These are phyloP conservation scores for Amphimedon queenslandica DNA, from an alignment of 37 sponge, comb jelly and placozoan genomes.

Conservation along the genomic window DNA sequence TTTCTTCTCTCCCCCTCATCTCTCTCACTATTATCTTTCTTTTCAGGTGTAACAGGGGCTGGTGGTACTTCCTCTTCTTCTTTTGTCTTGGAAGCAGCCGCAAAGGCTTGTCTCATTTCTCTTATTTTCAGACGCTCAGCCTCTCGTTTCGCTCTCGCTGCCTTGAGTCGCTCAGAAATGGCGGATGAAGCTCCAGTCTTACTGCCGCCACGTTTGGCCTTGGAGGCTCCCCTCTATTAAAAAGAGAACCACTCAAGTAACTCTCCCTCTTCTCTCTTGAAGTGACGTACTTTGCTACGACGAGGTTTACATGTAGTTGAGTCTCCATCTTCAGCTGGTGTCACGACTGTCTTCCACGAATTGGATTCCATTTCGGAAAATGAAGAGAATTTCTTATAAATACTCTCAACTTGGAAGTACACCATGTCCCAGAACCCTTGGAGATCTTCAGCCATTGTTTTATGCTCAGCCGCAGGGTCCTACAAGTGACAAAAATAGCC, in stretches of 20 bases:
- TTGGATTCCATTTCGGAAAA: constrained; percentile 44
- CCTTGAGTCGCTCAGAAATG: constrained; percentile 20
- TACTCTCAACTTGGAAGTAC: constrained; percentile 63
- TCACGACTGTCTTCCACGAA: constrained; percentile 50
- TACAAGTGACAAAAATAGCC: background rate
- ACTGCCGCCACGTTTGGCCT: too few relatives aligned
- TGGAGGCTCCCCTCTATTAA: background rate
- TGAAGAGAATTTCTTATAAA: constrained; percentile 46
- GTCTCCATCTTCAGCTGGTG: background rate
- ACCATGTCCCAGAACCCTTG: constrained; percentile 93
- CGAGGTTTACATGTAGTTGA: background rate
- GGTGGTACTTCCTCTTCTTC: too few relatives aligned
- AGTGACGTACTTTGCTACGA: constrained; percentile 1
- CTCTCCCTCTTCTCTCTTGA: too few relatives aligned
- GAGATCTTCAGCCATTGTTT: constrained; percentile 42
- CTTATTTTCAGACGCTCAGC: constrained; percentile 14
- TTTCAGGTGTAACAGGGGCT: too few relatives aligned
- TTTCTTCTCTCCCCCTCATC: too few relatives aligned
- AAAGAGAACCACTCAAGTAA: background rate
- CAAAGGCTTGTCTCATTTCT: constrained; percentile 50
- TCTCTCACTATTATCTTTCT: too few relatives aligned
- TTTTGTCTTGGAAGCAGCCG: constrained; percentile 3
- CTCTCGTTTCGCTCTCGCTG: constrained; percentile 54
- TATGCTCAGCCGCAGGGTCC: constrained; percentile 26
- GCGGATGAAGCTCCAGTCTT: background rate